Evolutionary conservation across 2,888 invertebrate species (phyloP).

Genomic region (Cetonia aurata): DNA sequence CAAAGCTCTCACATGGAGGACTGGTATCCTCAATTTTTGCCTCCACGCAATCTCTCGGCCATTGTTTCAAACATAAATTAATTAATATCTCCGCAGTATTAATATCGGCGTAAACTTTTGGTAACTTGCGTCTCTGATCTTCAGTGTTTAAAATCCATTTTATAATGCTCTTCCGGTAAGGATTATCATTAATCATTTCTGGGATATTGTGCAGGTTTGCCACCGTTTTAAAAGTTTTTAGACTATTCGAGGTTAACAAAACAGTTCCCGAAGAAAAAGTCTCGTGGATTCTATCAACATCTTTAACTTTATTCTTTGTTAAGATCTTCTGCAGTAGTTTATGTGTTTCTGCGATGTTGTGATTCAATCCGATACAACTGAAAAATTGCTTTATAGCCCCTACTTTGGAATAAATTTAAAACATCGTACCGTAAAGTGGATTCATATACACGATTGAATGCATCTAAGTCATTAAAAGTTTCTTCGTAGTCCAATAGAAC

Average conservation of each 20-base stretch:
- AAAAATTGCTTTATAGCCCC: conserved; percentile 43
- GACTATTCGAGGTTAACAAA: conserved; percentile 61
- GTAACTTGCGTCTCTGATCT: conserved; percentile 49
- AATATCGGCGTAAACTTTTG: conserved; percentile 43
- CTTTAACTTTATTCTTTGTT: conserved; percentile 57
- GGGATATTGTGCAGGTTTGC: conserved; percentile 61
- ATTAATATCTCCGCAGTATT: conserved; percentile 57
- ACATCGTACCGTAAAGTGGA: conserved; percentile 62
- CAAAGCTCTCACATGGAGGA: conserved; percentile 53
- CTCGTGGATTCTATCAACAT: conserved; percentile 62
- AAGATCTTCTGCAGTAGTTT: conserved; percentile 65
- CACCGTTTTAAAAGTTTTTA: conserved; percentile 63
- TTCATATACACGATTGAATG: conserved; percentile 59
- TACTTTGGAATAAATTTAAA: not conserved
- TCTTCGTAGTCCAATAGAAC: conserved; percentile 60
- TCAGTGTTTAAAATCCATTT: conserved; percentile 57
- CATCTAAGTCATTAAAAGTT: conserved; percentile 44
- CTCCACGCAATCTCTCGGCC: conserved; percentile 50
- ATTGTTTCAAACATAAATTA: conserved; percentile 59
- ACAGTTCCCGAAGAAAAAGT: conserved; percentile 64
- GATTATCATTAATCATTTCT: conserved; percentile 52
- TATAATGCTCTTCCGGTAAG: conserved; percentile 51
- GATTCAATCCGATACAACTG: conserved; percentile 67
- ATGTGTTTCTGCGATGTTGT: conserved; percentile 65
- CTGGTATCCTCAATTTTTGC: not conserved